Percentiles rank a stretch among this genome's conserved stretches.
Conservation (phyloP, 2,113 vertebrate genomes). For the Chauna torquata region DNA sequence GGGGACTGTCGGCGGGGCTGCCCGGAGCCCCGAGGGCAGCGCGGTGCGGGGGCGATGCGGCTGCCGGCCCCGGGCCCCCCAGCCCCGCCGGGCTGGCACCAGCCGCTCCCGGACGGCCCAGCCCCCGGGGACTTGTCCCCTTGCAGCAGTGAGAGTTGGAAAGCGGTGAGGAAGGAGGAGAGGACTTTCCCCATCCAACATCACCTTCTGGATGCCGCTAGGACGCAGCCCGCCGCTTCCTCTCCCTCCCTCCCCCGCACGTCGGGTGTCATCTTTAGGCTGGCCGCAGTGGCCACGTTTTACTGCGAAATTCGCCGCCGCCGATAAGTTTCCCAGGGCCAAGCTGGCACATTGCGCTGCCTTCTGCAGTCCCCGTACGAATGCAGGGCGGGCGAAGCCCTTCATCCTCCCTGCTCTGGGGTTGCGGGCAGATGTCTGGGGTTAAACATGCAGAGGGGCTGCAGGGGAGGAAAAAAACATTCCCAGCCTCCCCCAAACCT, state of each 20-base stretch:
- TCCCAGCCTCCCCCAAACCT: not conserved
- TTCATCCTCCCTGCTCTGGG: not conserved
- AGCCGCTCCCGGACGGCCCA: not conserved
- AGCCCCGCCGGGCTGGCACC: not conserved
- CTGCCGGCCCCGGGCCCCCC: accelerated
- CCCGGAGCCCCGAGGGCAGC: not conserved
- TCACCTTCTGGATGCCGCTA: accelerated
- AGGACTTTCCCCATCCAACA: not conserved
- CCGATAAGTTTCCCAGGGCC: not conserved
- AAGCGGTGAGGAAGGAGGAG: not conserved
- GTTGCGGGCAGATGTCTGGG: not conserved
- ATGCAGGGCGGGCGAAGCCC: not conserved
- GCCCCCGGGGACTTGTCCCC: not conserved
- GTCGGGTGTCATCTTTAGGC: not conserved
- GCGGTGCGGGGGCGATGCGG: not conserved
- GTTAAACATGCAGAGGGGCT: not conserved
- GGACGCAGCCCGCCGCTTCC: not conserved
- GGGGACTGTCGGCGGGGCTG: not conserved
- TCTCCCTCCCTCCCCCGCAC: not conserved
- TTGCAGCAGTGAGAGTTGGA: not conserved
- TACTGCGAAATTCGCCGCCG: not conserved
- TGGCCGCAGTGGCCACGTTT: not conserved
- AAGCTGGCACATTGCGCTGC: not conserved
- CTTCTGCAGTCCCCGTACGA: not conserved
- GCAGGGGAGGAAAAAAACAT: not conserved